Conservation (phyloP, 2,797 vertebrate genomes). For the Presbytis comata region DNA sequence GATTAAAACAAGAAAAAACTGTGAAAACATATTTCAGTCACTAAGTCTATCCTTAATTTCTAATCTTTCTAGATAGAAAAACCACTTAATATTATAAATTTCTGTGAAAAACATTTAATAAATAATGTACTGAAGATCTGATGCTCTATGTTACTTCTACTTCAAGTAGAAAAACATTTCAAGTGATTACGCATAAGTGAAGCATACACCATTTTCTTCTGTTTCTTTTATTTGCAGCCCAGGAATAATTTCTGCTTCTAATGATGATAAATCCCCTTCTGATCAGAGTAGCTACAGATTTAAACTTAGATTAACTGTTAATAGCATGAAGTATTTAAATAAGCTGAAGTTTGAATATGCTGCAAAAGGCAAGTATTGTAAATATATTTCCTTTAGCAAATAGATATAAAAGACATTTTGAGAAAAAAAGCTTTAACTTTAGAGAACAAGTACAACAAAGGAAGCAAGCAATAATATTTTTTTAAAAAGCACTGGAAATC, state of each 20-base stretch:
- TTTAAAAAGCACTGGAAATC: background rate
- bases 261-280: background rate
- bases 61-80: background rate
- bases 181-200: background rate
- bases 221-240: slow-evolving; percentile 16
- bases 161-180: slow-evolving; percentile 30
- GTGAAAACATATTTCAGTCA: background rate
- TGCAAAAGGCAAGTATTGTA: background rate
- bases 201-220: background rate
- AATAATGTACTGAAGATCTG: background rate
- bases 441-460: background rate
- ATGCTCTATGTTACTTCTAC: background rate
- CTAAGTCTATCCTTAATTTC: background rate
- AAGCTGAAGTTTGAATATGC: slow-evolving; percentile 6
- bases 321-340: background rate
- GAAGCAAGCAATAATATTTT: background rate
- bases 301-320: background rate
- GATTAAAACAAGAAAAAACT: slow-evolving; percentile 34
- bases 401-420: slow-evolving; percentile 30
- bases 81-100: slow-evolving; percentile 36
- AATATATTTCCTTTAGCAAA: slow-evolving; percentile 18
- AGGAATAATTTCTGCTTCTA: slow-evolving; percentile 18
- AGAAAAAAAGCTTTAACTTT: slow-evolving; percentile 41
- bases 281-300: background rate
- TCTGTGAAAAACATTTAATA: background rate